Evolutionary conservation across 2,797 vertebrate genomes (phyloP).

Genomic region (Pangasius djambal): DNA sequence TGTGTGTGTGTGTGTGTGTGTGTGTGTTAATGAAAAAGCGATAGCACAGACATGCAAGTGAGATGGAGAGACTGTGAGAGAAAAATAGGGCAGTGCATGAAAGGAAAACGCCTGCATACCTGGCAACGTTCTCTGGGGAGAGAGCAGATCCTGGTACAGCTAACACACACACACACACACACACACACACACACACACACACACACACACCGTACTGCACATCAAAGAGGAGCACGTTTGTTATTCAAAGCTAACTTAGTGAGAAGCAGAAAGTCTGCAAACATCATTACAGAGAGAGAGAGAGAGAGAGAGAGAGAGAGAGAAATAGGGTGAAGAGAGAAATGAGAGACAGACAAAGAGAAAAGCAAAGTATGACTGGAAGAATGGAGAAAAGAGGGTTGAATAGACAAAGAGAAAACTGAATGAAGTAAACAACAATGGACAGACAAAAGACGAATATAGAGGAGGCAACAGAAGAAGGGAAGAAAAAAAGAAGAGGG

Average conservation of each 20-base stretch:
- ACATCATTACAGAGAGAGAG: slow-evolving; percentile 36
- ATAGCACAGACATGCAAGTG: slow-evolving; percentile 25
- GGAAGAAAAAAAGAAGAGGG: not conserved
- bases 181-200: not conserved
- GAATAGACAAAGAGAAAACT: too few relatives aligned
- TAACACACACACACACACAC: not conserved
- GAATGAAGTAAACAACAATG: not conserved
- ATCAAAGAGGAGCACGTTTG: not conserved
- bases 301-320: not conserved
- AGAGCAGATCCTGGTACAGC: slow-evolving; percentile 16
- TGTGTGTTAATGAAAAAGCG: slow-evolving; percentile 10
- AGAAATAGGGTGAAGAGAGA: not conserved
- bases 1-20: slow-evolving; percentile 17
- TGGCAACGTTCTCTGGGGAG: slow-evolving; percentile 46
- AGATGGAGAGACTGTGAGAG: slow-evolving; percentile 28
- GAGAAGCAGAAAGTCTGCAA: slow-evolving; percentile 27
- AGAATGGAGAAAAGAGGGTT: too few relatives aligned
- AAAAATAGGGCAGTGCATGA: slow-evolving; percentile 54
- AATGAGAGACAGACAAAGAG: not conserved
- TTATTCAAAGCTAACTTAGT: slow-evolving; percentile 48
- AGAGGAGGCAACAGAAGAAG: not conserved
- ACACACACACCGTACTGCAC: not conserved
- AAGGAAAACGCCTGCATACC: slow-evolving; percentile 54
- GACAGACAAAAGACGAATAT: not conserved
- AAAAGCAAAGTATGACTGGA: not conserved